Percentiles rank a stretch among this genome's conserved stretches.
These are phyloP conservation scores for Gulo gulo DNA, from an alignment of 2,113 vertebrate species.

Conservation along the genomic window DNA sequence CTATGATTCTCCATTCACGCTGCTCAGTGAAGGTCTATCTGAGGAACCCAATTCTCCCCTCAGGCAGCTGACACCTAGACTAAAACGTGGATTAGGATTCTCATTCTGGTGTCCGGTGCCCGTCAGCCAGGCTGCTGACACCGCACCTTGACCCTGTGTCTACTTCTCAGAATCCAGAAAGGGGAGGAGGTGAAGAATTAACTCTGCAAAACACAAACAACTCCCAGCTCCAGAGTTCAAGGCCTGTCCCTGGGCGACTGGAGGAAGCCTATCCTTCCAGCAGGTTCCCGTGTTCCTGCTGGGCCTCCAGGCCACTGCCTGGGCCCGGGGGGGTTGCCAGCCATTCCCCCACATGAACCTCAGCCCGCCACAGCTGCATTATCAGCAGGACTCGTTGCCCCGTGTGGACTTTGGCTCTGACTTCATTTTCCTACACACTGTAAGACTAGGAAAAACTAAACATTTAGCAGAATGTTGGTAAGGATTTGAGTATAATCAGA, in stretches of 20 bases:
- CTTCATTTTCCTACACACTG: background rate
- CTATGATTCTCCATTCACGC: background rate
- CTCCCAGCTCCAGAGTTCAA: background rate
- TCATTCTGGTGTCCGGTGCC: background rate
- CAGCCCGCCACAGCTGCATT: background rate
- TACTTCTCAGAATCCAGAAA: background rate
- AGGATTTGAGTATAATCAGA: background rate
- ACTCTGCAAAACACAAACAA: background rate
- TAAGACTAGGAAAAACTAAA: background rate
- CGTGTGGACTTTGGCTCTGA: background rate
- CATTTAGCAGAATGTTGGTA: background rate
- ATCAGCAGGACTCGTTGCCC: background rate
- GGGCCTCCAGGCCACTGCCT: background rate
- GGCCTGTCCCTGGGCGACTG: fast-evolving
- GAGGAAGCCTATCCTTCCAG: background rate
- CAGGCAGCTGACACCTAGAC: background rate
- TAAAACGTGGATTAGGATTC: background rate
- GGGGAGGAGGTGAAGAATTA: background rate
- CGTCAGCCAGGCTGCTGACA: background rate
- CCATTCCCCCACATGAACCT: background rate
- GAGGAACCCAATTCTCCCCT: background rate
- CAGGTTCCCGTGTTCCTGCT: background rate
- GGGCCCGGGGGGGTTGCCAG: too few species aligned
- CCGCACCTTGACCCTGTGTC: background rate
- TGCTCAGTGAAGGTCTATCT: background rate